Evolutionary conservation across 2,888 invertebrate genomes (phyloP).

Genomic region (Muscina levida): DNA sequence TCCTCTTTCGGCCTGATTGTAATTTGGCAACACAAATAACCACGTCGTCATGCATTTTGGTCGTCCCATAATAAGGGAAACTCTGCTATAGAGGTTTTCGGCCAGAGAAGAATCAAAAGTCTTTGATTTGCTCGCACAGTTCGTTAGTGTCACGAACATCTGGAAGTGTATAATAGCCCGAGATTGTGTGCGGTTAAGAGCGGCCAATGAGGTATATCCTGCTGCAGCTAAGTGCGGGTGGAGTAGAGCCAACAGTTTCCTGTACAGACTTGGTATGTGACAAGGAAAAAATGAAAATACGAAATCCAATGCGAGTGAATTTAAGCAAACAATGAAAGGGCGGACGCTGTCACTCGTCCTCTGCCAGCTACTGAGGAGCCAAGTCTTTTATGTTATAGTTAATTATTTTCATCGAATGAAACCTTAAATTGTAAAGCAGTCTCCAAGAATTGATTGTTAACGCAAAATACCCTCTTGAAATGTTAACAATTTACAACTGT

Average conservation of each 20-base stretch:
- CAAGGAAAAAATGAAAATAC: too few species aligned
- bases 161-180: conserved; percentile 1
- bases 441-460: too few species aligned
- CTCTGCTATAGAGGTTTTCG: conserved; percentile 2
- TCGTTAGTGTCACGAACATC: conserved; percentile 14
- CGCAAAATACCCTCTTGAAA: too few species aligned
- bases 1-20: conserved; percentile 10
- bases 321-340: too few species aligned
- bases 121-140: conserved; percentile 24
- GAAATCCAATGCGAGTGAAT: too few species aligned
- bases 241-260: conserved; percentile 11
- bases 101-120: neutral
- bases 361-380: too few species aligned
- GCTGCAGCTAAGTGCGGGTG: neutral
- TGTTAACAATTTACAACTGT: too few species aligned
- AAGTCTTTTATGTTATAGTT: too few species aligned
- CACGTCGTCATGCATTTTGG: neutral
- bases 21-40: conserved; percentile 28
- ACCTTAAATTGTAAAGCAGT: too few species aligned
- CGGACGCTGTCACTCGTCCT: too few species aligned
- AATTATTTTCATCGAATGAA: too few species aligned
- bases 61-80: neutral
- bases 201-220: conserved; percentile 8
- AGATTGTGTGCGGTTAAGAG: conserved; percentile 32
- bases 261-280: conserved; percentile 11